A percentile compares a stretch with the other conserved stretches of the same genome.
Evolutionary conservation across 1,140 invertebrate species (phyloP).

Genomic region (Drosophila setifemur): DNA sequence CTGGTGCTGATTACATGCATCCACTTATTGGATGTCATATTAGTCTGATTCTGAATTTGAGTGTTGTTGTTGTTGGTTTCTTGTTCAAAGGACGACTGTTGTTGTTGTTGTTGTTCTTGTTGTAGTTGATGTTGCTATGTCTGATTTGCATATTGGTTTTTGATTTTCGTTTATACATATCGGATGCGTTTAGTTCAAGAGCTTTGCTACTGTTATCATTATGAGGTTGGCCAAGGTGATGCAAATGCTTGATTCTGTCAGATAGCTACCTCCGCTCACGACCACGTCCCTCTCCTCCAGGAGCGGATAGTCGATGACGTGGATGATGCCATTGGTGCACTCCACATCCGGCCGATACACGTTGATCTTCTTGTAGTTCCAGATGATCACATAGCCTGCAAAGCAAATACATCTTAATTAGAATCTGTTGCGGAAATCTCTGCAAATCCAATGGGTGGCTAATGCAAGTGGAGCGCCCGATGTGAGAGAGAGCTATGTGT

Average conservation of each 20-base stretch:
- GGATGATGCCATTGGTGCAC: slow-evolving; percentile 96
- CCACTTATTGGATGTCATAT: slow-evolving; percentile 39
- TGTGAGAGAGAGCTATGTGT: slow-evolving; percentile 39
- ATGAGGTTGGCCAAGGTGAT: slow-evolving; percentile 81
- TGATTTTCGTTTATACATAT: slow-evolving; percentile 57
- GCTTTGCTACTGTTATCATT: slow-evolving; percentile 81
- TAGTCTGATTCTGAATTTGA: slow-evolving; percentile 44
- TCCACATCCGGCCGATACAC: slow-evolving; percentile 94
- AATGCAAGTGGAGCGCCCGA: slow-evolving; percentile 27
- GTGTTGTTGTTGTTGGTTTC: slow-evolving; percentile 30
- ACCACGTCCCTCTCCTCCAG: slow-evolving; percentile 92
- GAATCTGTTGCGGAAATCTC: background rate
- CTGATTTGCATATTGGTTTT: slow-evolving; percentile 52
- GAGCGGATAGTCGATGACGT: slow-evolving; percentile 93
- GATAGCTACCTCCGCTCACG: slow-evolving; percentile 84
- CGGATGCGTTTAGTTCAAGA: slow-evolving; percentile 77
- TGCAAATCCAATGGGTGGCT: slow-evolving; percentile 5
- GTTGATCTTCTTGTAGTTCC: slow-evolving; percentile 91
- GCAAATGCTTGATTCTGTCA: slow-evolving; percentile 76
- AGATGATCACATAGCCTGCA: slow-evolving; percentile 88
- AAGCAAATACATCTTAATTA: slow-evolving; percentile 3
- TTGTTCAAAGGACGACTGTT: slow-evolving; percentile 57
- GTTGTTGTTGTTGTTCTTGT: slow-evolving; percentile 42
- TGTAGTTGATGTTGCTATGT: slow-evolving; percentile 41
- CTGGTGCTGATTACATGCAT: slow-evolving; percentile 53